Evolutionary conservation across 2,797 vertebrate genomes (phyloP).

Genomic region (Oreortyx pictus): DNA sequence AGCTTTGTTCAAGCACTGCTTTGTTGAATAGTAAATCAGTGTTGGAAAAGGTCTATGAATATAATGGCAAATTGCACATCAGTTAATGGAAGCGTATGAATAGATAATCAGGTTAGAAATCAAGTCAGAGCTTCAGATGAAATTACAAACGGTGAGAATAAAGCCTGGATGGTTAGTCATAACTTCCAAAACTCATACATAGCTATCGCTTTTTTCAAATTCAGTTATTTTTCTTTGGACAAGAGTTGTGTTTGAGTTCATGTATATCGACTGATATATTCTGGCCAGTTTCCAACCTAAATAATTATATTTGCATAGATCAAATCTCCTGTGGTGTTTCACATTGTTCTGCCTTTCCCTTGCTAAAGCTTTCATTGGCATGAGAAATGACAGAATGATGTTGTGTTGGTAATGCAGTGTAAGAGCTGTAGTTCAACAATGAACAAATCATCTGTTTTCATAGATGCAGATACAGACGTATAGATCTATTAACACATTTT

Average conservation of each 20-base stretch:
- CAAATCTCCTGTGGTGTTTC: constrained; percentile 10
- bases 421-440: background rate
- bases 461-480: background rate
- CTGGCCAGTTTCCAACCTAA: background rate
- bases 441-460: background rate
- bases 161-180: background rate
- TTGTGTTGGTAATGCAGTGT: background rate
- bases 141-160: background rate
- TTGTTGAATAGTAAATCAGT: constrained; percentile 13
- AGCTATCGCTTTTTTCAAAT: background rate
- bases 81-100: constrained; percentile 6
- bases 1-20: background rate
- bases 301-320: constrained; percentile 7
- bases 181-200: background rate
- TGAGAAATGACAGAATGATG: background rate
- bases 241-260: background rate
- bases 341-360: background rate
- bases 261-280: background rate
- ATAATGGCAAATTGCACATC: background rate
- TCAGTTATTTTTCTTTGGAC: background rate
- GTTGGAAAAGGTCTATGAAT: background rate
- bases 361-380: background rate
- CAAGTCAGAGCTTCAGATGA: constrained; percentile 1
- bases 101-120: constrained; percentile 39
- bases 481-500: background rate